Evolutionary conservation across 1,140 invertebrate genomes (phyloP), one percentile per base, ranked within the genome.

Genomic region (Diachasmimorpha longicaudata): DNA sequence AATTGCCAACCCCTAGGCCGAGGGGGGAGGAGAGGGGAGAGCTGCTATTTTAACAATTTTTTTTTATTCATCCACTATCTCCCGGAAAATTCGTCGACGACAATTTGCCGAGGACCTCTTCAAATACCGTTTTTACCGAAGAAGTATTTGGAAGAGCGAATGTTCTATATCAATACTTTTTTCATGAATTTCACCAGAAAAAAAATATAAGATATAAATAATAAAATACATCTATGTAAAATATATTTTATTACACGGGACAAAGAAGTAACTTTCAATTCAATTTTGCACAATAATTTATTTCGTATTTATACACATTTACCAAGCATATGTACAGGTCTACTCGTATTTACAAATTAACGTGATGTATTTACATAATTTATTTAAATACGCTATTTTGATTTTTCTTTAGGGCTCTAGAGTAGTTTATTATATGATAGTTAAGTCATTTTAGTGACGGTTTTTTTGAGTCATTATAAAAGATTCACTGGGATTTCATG

Each of bases 271-370:
- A n/a, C n/a, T n/a, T n/a, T 21, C 21, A 55, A 16, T 55, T 75
- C 36, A 25, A 77, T 73, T 78, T 82, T 76, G 78, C 70, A 82
- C 83, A 85, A 86, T 85, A 86, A 86, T 85, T 85, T 86, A 85
- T 80, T 86, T 37, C 25, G n/a, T 78, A 75, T 81, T 84, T 84
- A 82, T 85, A 82, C 84, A 86, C 83, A 87, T 84, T 82, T 68
- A 83, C 78, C 78, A 80, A 79, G 80, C 81, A 77, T 87, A 79
- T 80, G 71, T 80, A 78, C 77, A 80, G 69, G 21, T 68, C 4
- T 39, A 66, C 31, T 31, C 14, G 13, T 66, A 86, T 86, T 84
- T 86, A 86, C 85, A 85, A 75, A 77, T 52, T 19, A 52, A 52
- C 14, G 31, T 31, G 16, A 76, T 13, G 48, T 87, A 87, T 86